These are phyloP conservation scores for Philantomba maxwellii DNA, from an alignment of 2,113 vertebrate species.

Conservation along the genomic window DNA sequence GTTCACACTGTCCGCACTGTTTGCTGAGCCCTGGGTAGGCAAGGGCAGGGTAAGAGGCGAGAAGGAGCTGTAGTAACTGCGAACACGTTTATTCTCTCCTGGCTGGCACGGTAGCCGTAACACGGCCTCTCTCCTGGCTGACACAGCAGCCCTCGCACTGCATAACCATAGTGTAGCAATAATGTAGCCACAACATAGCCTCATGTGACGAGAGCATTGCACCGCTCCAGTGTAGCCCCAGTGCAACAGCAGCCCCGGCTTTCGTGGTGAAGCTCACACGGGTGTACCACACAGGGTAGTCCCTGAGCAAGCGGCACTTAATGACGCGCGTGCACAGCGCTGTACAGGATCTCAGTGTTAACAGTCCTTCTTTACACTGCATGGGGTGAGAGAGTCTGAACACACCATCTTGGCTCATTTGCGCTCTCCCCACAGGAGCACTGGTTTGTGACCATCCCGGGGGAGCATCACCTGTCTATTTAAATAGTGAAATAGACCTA, in stretches of 20 bases:
- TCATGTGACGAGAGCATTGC: fast-evolving
- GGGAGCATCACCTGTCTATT: neutral
- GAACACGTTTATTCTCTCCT: neutral
- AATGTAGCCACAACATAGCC: fast-evolving
- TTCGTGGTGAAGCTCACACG: neutral
- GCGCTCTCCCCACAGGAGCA: neutral
- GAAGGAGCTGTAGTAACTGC: neutral
- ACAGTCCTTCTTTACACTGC: neutral
- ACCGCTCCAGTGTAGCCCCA: neutral
- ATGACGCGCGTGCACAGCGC: neutral
- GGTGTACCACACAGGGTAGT: neutral
- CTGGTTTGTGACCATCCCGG: neutral
- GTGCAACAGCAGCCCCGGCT: fast-evolving
- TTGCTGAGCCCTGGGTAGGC: neutral
- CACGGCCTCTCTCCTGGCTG: neutral
- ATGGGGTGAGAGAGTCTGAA: neutral
- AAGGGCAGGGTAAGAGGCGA: neutral
- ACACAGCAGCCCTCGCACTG: fast-evolving
- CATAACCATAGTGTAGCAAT: neutral
- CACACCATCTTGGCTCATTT: neutral
- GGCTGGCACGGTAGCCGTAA: fast-evolving
- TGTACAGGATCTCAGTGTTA: neutral
- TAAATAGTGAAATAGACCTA: neutral
- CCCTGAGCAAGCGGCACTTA: fast-evolving
- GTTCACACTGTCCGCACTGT: neutral